Conservation (phyloP, 2,888 invertebrate species). For the Unio pictorum region DNA sequence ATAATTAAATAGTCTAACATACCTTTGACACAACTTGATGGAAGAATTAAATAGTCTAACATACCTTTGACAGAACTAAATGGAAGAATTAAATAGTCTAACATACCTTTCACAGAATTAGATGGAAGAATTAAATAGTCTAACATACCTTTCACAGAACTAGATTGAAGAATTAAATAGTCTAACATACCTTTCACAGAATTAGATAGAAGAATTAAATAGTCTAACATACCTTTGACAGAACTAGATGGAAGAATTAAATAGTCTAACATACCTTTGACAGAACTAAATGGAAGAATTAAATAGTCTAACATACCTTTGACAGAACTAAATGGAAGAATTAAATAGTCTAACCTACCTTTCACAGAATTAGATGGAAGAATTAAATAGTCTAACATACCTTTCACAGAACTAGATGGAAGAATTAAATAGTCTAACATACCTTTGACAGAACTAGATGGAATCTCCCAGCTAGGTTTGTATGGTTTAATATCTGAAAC, state of each 20-base stretch:
- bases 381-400: background rate
- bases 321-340: conserved; percentile 33
- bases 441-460: conserved; percentile 35
- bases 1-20: conserved; percentile 5
- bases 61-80: conserved; percentile 31
- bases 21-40: conserved; percentile 36
- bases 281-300: conserved; percentile 32
- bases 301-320: conserved; percentile 11
- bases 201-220: conserved; percentile 24
- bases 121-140: conserved; percentile 20
- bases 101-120: conserved; percentile 26
- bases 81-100: conserved; percentile 16
- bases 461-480: conserved; percentile 56
- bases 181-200: conserved; percentile 22
- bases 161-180: conserved; percentile 22
- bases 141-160: conserved; percentile 24
- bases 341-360: conserved; percentile 6
- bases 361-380: conserved; percentile 35
- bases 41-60: conserved; percentile 8
- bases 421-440: too few species aligned
- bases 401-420: conserved; percentile 34
- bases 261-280: conserved; percentile 15
- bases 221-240: conserved; percentile 16
- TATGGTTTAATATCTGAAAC: conserved; percentile 62
- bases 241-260: conserved; percentile 30